These are phyloP conservation scores for Anthophora plumipes DNA, from an alignment of 2,888 invertebrate genomes.

Conservation along the genomic window DNA sequence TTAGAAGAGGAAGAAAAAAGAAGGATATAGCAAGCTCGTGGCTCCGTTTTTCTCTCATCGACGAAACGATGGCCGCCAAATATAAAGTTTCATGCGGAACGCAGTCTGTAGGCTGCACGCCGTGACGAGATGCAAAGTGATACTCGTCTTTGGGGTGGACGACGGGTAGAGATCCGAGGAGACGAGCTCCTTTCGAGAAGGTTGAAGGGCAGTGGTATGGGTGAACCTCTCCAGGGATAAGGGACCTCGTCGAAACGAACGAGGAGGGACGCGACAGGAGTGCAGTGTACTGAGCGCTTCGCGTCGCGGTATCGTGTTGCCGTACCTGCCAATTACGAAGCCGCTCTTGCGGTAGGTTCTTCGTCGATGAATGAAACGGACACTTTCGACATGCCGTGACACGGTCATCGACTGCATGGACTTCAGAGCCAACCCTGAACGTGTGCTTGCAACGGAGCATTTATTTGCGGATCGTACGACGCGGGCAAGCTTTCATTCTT, in stretches of 20 bases:
- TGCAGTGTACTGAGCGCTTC: conserved; percentile 69
- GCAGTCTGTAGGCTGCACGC: conserved; percentile 47
- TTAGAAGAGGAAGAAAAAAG: background rate
- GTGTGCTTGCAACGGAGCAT: conserved; percentile 27
- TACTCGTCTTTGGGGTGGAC: conserved; percentile 62
- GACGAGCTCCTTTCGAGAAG: conserved; percentile 62
- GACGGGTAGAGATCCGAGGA: conserved; percentile 56
- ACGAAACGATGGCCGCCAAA: conserved; percentile 56
- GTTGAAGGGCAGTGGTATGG: conserved; percentile 68
- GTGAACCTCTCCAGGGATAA: conserved; percentile 43
- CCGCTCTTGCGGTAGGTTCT: conserved; percentile 74
- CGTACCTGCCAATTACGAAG: conserved; percentile 79
- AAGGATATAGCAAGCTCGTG: conserved; percentile 14
- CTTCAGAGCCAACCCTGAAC: conserved; percentile 40
- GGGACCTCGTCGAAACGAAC: conserved; percentile 27
- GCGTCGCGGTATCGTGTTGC: conserved; percentile 74
- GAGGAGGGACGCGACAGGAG: conserved; percentile 52
- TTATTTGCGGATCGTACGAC: conserved; percentile 34
- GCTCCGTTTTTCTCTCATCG: conserved; percentile 41
- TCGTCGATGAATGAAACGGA: conserved; percentile 68
- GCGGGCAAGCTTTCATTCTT: background rate
- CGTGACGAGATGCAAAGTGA: conserved; percentile 70
- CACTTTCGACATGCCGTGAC: conserved; percentile 71
- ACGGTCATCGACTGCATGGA: conserved; percentile 69
- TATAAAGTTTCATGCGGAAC: conserved; percentile 68